phyloP scores from a whole-genome alignment of 2,888 invertebrate species.

The Piscicola geometra region DNA sequence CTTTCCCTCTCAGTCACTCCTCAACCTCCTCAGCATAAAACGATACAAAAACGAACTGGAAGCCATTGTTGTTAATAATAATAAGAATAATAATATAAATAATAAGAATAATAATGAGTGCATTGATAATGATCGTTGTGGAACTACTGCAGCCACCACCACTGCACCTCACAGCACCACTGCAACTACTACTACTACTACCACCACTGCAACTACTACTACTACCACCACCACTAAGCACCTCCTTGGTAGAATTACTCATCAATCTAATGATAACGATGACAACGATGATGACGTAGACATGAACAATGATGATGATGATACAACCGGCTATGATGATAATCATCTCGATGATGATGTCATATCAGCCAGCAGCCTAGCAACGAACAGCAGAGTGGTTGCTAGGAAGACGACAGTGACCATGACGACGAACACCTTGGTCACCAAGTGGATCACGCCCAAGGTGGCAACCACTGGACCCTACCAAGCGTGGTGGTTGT shows the following conservation, averaged over 20 bases:
- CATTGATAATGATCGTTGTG: no score
- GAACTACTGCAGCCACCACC: no score
- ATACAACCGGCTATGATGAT: neutral
- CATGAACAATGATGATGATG: neutral
- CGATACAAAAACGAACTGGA: neutral
- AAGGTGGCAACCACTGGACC: conserved; percentile 37
- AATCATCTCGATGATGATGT: neutral
- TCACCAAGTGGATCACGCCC: conserved; percentile 38
- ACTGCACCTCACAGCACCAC: no score
- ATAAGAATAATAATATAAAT: no score
- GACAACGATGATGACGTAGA: neutral
- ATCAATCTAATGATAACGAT: neutral
- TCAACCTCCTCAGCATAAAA: neutral
- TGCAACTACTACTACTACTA: neutral
- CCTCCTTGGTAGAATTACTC: neutral
- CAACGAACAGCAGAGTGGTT: neutral
- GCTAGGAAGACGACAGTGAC: conserved; percentile 31
- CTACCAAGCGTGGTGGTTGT: conserved; percentile 34
- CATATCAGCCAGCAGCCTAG: neutral
- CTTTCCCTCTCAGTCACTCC: neutral
- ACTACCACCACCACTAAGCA: neutral
- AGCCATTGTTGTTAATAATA: neutral
- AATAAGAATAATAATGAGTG: no score
- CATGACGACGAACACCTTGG: conserved; percentile 33
- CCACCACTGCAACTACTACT: conserved; percentile 26